phyloP scores from a whole-genome alignment of 2,113 vertebrate species.

The Epinephelus cyanopodus region DNA sequence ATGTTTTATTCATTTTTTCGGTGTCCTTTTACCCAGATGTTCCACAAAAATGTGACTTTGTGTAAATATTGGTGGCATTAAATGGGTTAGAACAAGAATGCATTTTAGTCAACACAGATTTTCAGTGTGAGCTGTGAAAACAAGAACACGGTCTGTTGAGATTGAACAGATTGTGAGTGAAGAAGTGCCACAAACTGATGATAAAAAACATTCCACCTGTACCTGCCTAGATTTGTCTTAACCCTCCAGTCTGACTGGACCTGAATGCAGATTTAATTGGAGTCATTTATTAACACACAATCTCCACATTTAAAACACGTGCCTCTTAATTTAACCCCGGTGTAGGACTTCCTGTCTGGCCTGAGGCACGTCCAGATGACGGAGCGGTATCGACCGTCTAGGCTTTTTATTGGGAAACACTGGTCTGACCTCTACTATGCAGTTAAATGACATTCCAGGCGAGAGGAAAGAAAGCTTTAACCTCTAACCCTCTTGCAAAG shows the following conservation, averaged over 20 bases:
- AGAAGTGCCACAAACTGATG: slow-evolving; percentile 44
- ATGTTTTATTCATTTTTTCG: slow-evolving; percentile 45
- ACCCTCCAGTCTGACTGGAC: slow-evolving; percentile 23
- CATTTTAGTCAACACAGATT: neutral
- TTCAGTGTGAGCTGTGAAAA: slow-evolving; percentile 3
- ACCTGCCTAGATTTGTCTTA: slow-evolving; percentile 5
- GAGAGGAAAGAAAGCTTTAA: slow-evolving; percentile 72
- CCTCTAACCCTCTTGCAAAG: slow-evolving; percentile 61
- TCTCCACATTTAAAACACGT: neutral
- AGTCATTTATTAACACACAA: neutral
- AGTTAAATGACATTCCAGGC: slow-evolving; percentile 86
- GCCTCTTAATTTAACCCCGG: neutral
- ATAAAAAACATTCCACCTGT: slow-evolving; percentile 48
- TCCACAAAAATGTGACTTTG: slow-evolving; percentile 24
- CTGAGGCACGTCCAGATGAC: neutral
- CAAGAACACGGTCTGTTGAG: neutral
- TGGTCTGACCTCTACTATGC: slow-evolving; percentile 72
- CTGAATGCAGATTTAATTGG: slow-evolving; percentile 2
- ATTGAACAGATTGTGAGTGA: slow-evolving; percentile 11
- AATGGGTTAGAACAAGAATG: slow-evolving; percentile 24
- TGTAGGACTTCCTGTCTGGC: slow-evolving; percentile 12
- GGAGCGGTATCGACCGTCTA: neutral
- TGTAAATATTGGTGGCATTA: slow-evolving; percentile 32
- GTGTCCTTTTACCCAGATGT: slow-evolving; percentile 13
- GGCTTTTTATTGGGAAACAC: slow-evolving; percentile 38